Percentiles rank a stretch among this genome's conserved stretches.
Conservation (phyloP, 2,797 vertebrate species). For the Hippoglossus hippoglossus region DNA sequence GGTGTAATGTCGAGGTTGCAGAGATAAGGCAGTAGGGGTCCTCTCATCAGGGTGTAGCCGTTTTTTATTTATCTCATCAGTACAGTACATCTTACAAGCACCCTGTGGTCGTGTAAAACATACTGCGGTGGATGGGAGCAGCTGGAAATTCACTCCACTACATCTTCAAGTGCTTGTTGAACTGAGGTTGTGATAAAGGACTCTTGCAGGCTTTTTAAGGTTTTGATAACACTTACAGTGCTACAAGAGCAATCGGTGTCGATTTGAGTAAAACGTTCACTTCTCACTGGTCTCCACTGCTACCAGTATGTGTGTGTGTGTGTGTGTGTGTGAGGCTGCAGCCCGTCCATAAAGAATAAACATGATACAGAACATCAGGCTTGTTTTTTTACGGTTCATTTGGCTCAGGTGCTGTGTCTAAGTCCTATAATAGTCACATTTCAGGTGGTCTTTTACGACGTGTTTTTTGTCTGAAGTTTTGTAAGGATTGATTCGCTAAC, state of each 20-base stretch:
- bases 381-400: no score
- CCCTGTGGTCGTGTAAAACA: neutral
- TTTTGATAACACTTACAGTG: neutral
- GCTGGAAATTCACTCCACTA: neutral
- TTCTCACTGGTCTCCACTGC: neutral
- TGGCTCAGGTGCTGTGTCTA: no score
- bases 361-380: no score
- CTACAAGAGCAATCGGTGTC: neutral
- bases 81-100: neutral
- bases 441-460: no score
- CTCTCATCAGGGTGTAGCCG: neutral
- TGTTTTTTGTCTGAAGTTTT: constrained; percentile 1
- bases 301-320: neutral
- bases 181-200: neutral
- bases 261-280: neutral
- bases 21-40: neutral
- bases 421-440: no score
- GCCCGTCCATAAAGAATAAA: no score
- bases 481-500: constrained; percentile 28
- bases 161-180: neutral
- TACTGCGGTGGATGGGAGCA: neutral
- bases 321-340: no score
- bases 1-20: neutral
- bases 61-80: neutral
- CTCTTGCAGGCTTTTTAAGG: neutral